These are phyloP conservation scores for Burhinus bistriatus DNA, from an alignment of 2,113 vertebrate genomes.

Conservation along the genomic window DNA sequence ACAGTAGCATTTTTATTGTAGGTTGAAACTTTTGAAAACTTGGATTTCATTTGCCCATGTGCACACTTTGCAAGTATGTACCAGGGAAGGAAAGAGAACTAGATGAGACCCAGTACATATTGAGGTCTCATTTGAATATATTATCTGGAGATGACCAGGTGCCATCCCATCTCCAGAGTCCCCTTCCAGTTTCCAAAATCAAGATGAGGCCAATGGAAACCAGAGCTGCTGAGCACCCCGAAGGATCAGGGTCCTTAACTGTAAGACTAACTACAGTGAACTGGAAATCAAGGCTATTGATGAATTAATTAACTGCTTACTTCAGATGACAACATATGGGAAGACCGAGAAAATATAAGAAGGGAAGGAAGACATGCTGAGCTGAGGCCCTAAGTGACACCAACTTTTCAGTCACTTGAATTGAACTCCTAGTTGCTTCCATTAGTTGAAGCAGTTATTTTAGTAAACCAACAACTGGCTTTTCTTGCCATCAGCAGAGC, in stretches of 20 bases:
- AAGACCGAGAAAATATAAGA: neutral
- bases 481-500: neutral
- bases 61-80: neutral
- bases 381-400: neutral
- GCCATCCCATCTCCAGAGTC: neutral
- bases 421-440: neutral
- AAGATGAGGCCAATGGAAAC: neutral
- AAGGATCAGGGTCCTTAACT: neutral
- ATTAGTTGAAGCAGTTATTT: neutral
- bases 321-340: neutral
- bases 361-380: neutral
- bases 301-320: neutral
- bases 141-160: neutral
- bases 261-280: neutral
- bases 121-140: neutral
- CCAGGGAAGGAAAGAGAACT: neutral
- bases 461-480: neutral
- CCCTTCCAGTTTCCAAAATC: neutral
- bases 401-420: neutral
- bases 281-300: neutral
- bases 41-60: neutral
- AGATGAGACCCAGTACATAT: neutral
- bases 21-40: neutral
- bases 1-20: neutral
- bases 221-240: neutral